Evolutionary conservation across 2,113 vertebrate genomes (phyloP).

Genomic region (Herpetotheres cachinnans): DNA sequence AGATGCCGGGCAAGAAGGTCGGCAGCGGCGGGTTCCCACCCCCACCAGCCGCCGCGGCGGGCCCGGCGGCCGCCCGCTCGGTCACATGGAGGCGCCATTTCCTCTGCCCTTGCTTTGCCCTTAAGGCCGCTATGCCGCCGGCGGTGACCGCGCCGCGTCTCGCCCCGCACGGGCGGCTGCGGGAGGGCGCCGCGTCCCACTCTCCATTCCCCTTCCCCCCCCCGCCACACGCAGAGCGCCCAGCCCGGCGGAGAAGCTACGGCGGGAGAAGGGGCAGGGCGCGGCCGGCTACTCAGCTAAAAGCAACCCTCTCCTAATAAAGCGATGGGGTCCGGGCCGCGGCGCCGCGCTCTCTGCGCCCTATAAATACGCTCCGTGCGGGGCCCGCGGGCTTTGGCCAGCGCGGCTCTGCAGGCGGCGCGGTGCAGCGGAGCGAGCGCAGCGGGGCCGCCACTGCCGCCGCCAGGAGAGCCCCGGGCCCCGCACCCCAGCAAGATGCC

Average conservation of each 20-base stretch:
- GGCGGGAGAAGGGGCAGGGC: background rate
- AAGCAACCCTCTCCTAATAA: conserved; percentile 81
- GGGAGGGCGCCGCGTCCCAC: background rate
- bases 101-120: conserved; percentile 41
- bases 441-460: background rate
- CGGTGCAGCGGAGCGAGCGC: background rate
- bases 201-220: no score
- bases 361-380: conserved; percentile 83
- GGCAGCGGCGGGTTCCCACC: background rate
- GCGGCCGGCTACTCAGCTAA: background rate
- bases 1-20: background rate
- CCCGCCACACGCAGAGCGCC: background rate
- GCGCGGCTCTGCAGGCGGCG: background rate
- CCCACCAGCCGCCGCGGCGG: no score
- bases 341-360: conserved; percentile 33
- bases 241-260: background rate
- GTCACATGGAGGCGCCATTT: conserved; percentile 32
- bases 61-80: background rate
- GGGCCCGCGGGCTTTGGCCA: conserved; percentile 78
- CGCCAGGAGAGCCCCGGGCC: background rate
- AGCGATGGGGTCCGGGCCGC: conserved; percentile 75
- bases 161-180: background rate
- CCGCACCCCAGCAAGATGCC: conserved; percentile 79
- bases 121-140: background rate
- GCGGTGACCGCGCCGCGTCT: background rate